phyloP scores from a whole-genome alignment of 1,140 invertebrate genomes.

The Drosophila ogumai region DNA sequence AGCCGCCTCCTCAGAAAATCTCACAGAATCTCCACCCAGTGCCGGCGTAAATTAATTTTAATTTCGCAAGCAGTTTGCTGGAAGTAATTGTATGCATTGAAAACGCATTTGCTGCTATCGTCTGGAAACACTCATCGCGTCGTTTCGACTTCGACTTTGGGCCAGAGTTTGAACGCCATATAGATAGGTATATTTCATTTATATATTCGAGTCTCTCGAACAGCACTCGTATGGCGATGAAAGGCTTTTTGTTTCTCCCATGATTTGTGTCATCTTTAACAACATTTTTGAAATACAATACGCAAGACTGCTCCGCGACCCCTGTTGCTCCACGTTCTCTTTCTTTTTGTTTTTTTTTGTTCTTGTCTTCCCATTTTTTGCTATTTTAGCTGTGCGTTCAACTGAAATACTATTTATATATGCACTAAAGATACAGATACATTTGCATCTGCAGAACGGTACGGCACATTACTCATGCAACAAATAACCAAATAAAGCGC shows the following conservation, averaged over 20 bases:
- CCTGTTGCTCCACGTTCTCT: neutral
- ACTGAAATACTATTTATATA: slow-evolving; percentile 83
- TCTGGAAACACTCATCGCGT: slow-evolving; percentile 62
- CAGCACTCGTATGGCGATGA: slow-evolving; percentile 27
- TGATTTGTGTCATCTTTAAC: slow-evolving; percentile 76
- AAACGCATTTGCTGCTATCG: slow-evolving; percentile 76
- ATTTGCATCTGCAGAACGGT: slow-evolving; percentile 69
- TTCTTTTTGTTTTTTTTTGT: slow-evolving; percentile 3
- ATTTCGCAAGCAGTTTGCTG: slow-evolving; percentile 79
- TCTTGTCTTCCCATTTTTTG: slow-evolving; percentile 34
- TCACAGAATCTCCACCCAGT: neutral
- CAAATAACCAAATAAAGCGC: slow-evolving; percentile 50
- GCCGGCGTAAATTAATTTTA: slow-evolving; percentile 75
- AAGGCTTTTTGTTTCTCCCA: slow-evolving; percentile 54
- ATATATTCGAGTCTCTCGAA: slow-evolving; percentile 19
- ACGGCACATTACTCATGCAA: slow-evolving; percentile 71
- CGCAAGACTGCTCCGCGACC: slow-evolving; percentile 4
- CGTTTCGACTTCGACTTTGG: slow-evolving; percentile 37
- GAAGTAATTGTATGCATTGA: slow-evolving; percentile 82
- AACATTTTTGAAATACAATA: slow-evolving; percentile 76
- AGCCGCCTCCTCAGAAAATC: slow-evolving; percentile 4
- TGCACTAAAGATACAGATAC: slow-evolving; percentile 72
- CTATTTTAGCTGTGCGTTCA: slow-evolving; percentile 80
- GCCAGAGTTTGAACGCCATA: slow-evolving; percentile 24
- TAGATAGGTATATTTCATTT: slow-evolving; percentile 16